Conservation (phyloP, 2,888 invertebrate genomes). For the Mythimna lalbum region DNA sequence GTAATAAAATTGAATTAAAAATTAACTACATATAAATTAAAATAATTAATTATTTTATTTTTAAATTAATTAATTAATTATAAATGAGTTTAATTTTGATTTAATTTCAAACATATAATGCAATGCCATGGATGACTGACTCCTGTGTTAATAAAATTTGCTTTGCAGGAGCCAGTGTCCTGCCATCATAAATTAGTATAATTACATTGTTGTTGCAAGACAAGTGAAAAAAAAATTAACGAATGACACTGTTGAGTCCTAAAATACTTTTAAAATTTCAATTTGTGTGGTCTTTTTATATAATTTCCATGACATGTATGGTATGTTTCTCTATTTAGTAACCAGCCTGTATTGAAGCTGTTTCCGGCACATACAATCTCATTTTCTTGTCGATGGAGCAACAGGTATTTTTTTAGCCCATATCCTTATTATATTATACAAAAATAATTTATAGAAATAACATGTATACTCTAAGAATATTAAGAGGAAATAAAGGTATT, state of each 20-base stretch:
- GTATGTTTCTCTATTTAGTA: background rate
- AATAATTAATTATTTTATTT: too few relatives aligned
- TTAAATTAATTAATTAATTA: too few relatives aligned
- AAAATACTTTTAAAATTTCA: background rate
- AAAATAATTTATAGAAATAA: background rate
- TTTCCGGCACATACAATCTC: too few relatives aligned
- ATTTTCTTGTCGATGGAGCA: too few relatives aligned
- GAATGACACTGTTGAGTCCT: background rate
- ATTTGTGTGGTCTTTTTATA: background rate
- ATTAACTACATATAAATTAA: too few relatives aligned
- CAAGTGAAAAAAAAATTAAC: background rate
- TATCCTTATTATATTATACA: background rate
- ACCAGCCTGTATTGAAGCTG: background rate
- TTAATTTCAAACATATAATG: too few relatives aligned
- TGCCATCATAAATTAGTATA: too few relatives aligned
- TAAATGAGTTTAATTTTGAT: too few relatives aligned
- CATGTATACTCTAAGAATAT: background rate
- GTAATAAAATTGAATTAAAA: too few relatives aligned
- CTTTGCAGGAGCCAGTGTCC: background rate
- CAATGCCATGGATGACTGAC: too few relatives aligned
- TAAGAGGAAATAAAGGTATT: slow-evolving; percentile 20
- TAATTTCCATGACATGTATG: background rate
- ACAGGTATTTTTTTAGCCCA: too few relatives aligned
- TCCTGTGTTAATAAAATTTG: too few relatives aligned
- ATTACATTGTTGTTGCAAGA: background rate